Percentiles rank a stretch among this genome's conserved stretches.
Conservation (phyloP, 2,888 invertebrate species). For the Temnothorax ravouxi region DNA sequence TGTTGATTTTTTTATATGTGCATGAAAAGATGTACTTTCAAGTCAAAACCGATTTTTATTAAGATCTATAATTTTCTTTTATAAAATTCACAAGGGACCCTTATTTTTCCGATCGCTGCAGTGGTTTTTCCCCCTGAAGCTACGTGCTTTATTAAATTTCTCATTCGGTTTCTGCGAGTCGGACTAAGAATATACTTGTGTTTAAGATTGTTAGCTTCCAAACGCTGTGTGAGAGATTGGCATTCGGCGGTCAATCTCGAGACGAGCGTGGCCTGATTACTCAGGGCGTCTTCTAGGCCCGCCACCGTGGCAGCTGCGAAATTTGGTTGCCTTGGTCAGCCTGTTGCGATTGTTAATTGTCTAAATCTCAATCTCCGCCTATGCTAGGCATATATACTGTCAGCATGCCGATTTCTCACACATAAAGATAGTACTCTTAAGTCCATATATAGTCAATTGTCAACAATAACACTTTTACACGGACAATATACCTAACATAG, state of each 20-base stretch:
- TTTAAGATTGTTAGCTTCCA: conserved; percentile 95
- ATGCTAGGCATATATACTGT: conserved; percentile 84
- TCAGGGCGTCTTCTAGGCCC: conserved; percentile 96
- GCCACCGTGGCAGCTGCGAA: conserved; percentile 95
- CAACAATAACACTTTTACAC: conserved; percentile 57
- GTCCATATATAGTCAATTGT: conserved; percentile 10
- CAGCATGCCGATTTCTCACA: conserved; percentile 85
- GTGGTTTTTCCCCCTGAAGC: not conserved
- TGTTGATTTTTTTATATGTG: no score
- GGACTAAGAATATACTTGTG: conserved; percentile 90
- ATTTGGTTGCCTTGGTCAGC: conserved; percentile 76
- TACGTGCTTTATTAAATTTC: conserved; percentile 16
- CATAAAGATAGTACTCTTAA: conserved; percentile 62
- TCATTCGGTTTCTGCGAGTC: not conserved
- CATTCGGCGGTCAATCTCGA: conserved; percentile 96
- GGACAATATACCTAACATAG: conserved; percentile 85
- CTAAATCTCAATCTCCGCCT: conserved; percentile 77
- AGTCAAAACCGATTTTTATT: no score
- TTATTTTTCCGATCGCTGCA: no score
- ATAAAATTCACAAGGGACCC: no score
- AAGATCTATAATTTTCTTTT: no score
- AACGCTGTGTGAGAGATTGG: conserved; percentile 95
- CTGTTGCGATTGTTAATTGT: conserved; percentile 78
- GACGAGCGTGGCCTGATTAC: conserved; percentile 97
- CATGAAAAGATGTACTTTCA: no score